Conservation (phyloP, 2,888 invertebrate genomes). For the Margaritifera margaritifera region DNA sequence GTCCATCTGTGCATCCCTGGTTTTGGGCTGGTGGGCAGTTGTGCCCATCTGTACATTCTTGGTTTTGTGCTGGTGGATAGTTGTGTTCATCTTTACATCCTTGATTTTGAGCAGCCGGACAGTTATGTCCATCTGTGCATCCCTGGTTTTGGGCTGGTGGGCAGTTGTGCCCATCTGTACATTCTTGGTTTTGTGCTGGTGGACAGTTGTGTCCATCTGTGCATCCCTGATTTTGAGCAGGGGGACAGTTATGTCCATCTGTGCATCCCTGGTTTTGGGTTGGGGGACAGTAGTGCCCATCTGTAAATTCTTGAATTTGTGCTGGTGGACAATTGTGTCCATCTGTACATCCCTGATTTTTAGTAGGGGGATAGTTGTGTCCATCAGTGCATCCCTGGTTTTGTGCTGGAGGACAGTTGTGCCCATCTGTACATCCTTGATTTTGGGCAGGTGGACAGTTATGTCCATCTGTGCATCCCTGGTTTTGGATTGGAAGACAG, state of each 20-base stretch:
- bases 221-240: slow-evolving; percentile 22
- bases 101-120: no score
- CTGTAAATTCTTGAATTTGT: slow-evolving; percentile 19
- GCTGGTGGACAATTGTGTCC: slow-evolving; percentile 39
- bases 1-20: no score
- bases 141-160: background rate
- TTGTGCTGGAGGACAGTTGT: slow-evolving; percentile 12
- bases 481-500: slow-evolving; percentile 14
- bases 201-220: slow-evolving; percentile 28
- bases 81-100: no score
- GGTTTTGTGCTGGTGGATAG: no score
- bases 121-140: no score
- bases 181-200: slow-evolving; percentile 13
- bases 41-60: no score
- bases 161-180: slow-evolving; percentile 29
- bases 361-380: slow-evolving; percentile 25
- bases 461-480: slow-evolving; percentile 30
- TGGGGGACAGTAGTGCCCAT: slow-evolving; percentile 16
- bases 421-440: slow-evolving; percentile 31
- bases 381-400: slow-evolving; percentile 23
- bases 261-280: slow-evolving; percentile 21
- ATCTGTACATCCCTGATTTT: slow-evolving; percentile 29
- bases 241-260: slow-evolving; percentile 32
- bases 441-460: no score
- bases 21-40: no score